Percentiles rank a stretch among this genome's conserved stretches.
Conservation (phyloP, 2,113 vertebrate genomes). For the Tylochromis polylepis region DNA sequence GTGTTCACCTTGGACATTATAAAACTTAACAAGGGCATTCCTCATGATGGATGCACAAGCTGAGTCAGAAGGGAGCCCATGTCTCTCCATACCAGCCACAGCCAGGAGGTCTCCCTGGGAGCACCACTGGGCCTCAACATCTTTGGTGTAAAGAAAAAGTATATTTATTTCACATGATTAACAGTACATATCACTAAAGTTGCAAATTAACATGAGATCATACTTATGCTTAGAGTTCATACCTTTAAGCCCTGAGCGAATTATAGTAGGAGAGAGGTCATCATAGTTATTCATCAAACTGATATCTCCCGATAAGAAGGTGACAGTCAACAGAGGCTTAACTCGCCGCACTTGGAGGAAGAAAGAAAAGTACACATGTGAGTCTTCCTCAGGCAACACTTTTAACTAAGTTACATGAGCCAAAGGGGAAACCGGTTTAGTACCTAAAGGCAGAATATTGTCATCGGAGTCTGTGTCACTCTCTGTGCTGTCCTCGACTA, state of each 20-base stretch:
- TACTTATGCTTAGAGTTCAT: neutral
- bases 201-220: neutral
- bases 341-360: conserved; percentile 77
- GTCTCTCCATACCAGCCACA: conserved; percentile 93
- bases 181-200: neutral
- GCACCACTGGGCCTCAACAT: conserved; percentile 97
- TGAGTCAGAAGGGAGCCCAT: conserved; percentile 79
- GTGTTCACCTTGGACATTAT: conserved; percentile 94
- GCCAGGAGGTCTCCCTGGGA: conserved; percentile 95
- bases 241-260: conserved; percentile 93
- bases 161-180: neutral
- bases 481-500: conserved; percentile 97
- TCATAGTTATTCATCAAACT: conserved; percentile 98
- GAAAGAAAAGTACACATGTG: conserved; percentile 44
- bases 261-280: conserved; percentile 88
- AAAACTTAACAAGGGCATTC: conserved; percentile 94
- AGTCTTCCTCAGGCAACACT: neutral
- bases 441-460: conserved; percentile 87
- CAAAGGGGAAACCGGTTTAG: neutral
- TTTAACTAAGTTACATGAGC: neutral
- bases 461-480: conserved; percentile 95
- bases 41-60: conserved; percentile 79
- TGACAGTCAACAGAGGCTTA: conserved; percentile 93
- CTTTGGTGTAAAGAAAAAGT: conserved; percentile 62
- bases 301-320: conserved; percentile 97